Conservation (phyloP, 2,113 vertebrate species). For the Chascanopsetta lugubris region DNA sequence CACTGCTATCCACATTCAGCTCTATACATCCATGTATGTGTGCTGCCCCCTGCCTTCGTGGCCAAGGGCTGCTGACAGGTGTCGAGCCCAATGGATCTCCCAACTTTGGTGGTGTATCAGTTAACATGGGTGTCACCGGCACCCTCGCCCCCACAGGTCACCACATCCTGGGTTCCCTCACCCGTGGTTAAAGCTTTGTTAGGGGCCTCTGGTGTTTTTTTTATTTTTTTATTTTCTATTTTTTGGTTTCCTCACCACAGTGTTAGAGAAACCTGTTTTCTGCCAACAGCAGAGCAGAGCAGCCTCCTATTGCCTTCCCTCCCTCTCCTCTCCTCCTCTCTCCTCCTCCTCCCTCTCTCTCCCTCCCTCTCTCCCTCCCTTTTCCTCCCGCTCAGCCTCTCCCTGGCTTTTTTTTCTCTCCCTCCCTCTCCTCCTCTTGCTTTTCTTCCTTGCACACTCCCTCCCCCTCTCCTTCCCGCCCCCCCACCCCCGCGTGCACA, state of each 20-base stretch:
- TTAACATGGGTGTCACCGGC: constrained; percentile 8
- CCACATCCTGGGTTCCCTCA: no score
- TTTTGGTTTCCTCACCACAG: no score
- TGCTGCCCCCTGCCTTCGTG: neutral
- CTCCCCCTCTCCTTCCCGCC: constrained; percentile 8
- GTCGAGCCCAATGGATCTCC: constrained; percentile 7
- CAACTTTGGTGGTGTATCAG: constrained; percentile 25
- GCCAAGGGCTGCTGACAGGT: constrained; percentile 11
- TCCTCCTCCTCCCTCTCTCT: constrained; percentile 38
- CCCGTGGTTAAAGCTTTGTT: constrained; percentile 29
- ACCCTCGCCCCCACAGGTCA: neutral
- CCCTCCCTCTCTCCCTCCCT: constrained; percentile 47
- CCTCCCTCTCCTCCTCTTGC: neutral
- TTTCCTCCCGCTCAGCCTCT: constrained; percentile 38
- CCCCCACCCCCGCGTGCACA: constrained; percentile 1
- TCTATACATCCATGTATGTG: neutral
- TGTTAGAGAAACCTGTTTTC: constrained; percentile 44
- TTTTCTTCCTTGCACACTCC: constrained; percentile 34
- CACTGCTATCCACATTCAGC: neutral
- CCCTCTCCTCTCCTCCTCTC: constrained; percentile 50
- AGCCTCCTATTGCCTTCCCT: constrained; percentile 53
- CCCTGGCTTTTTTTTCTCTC: constrained; percentile 28
- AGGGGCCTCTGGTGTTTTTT: constrained; percentile 20
- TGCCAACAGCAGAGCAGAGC: constrained; percentile 47
- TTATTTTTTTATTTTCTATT: no score